Base-by-base conservation (phyloP, 64 coral and sea anemone species). In the Actinia tenebrosa region DNA sequence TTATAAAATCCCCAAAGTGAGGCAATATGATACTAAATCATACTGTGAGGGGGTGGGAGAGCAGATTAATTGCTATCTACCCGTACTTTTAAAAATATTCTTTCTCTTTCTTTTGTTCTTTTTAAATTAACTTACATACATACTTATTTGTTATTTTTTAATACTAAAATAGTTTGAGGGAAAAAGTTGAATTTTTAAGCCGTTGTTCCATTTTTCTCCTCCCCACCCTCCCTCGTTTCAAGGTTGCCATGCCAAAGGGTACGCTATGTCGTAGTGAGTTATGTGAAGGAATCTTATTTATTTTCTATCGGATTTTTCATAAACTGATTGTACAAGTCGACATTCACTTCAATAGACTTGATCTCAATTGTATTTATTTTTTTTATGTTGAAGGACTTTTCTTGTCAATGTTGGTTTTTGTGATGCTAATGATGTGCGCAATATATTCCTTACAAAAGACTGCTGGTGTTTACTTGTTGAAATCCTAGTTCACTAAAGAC, bases 161-260 rank as follows among this genome's bases (percentile, higher is more conserved):
- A 10, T 58, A 0, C 10, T 16, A 7, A 58, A 11, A 58, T 58
- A 16, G 10, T 58, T 58, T 16, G 10, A 58, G 15, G 15, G 5
- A 16, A 2, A 0, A 58, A 58, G 56, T 16, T 75, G 1, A 42
- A 43, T 42, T 42, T 71, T 75, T 30, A 15, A 13, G 63, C 0
- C 22, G 20, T 75, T 42, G 0, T 10, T 30, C 7, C 26, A 75
- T 81, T 53, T 37, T 37, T n/a, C 4, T 7, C 79, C 11, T 45
- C 53, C 43, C 79, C 79, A 22, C 53, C 50, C 16, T 45, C 79
- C 79, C 79, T 81, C 13, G 3, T 52, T 16, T 1, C 79, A 11
- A 20, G n/a, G 79, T 81, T 81, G 79, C 46, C 79, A 81, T 81
- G 79, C 79, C 79, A 81, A 81, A 42, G 16, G 6, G 18, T 50